These are phyloP conservation scores for Microctenopoma steveboyesi DNA, from an alignment of 2,797 vertebrate species.

Conservation along the genomic window DNA sequence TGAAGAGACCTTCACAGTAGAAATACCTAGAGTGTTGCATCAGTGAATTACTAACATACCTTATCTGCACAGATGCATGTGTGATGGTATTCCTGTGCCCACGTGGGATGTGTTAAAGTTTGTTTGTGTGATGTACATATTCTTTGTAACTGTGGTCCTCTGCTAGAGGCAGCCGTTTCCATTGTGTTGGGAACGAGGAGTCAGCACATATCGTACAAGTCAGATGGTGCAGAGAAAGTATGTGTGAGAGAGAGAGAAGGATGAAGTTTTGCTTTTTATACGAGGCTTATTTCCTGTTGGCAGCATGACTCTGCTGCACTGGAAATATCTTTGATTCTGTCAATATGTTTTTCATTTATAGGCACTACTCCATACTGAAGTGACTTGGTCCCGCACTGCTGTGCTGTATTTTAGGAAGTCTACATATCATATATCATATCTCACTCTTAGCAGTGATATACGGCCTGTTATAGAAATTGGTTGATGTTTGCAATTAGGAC, in stretches of 20 bases:
- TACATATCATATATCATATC: slow-evolving; percentile 9
- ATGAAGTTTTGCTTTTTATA: slow-evolving; percentile 23
- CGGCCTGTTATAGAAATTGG: not conserved
- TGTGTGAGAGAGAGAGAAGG: not conserved
- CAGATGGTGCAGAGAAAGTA: slow-evolving; percentile 55
- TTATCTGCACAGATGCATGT: not conserved
- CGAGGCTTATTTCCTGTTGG: slow-evolving; percentile 29
- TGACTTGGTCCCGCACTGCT: slow-evolving; percentile 11
- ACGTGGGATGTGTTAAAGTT: slow-evolving; percentile 25
- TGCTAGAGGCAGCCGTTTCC: slow-evolving; percentile 66
- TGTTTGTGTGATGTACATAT: slow-evolving; percentile 36
- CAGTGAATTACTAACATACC: slow-evolving; percentile 4
- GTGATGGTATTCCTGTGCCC: slow-evolving; percentile 14
- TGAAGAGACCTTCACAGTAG: no score
- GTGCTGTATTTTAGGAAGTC: slow-evolving; percentile 19
- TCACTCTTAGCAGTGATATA: not conserved
- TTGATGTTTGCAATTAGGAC: not conserved
- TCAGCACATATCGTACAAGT: slow-evolving; percentile 69
- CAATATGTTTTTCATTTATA: slow-evolving; percentile 34
- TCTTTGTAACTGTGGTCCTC: slow-evolving; percentile 43
- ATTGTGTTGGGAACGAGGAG: slow-evolving; percentile 61
- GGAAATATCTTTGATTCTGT: slow-evolving; percentile 32
- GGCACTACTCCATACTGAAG: not conserved
- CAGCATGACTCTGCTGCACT: slow-evolving; percentile 11
- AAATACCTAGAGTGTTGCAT: slow-evolving; percentile 29